Evolutionary conservation across 2,113 vertebrate species (phyloP), one percentile per base, ranked within the genome.

Genomic region (Coptodon rendalli): DNA sequence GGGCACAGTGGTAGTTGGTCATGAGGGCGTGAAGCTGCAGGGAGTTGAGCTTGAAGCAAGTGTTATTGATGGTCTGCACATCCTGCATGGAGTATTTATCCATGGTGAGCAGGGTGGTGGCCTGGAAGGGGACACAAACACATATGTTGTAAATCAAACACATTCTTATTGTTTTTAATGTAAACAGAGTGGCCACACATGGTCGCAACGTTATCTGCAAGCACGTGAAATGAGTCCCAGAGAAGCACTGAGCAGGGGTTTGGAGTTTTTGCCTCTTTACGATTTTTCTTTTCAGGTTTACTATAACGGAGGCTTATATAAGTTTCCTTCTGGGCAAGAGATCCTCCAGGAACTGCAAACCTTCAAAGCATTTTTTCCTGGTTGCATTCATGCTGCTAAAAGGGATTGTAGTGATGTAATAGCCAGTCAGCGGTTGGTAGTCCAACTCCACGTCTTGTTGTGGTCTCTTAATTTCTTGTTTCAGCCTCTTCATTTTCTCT

Each of bases 41-140:
- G 4, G 99, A 99, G 94, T 99, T 99, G 89, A 99, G 95, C 92
- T 99, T 99, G 93, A 99, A 99, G 96, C 99, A 99, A 88, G 99
- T 98, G 94, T 98, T 99, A 90, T 97, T 98, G 92, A 99, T 98
- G 91, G 96, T 97, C 89, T 98, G 97, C 81, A 98, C 97, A 71
- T 99, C 98, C 53, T 98, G 97, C 93, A 97, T 96, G 24, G 97
- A 97, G 12, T 99, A 99, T 80, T 99, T 99, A 84, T 99, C 98
- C 99, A 99, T 99, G 12, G 99, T 99, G 82, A 99, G 97, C 89
- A 99, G 92, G 4, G 99, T 99, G 50, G 98, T 99, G 80, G 99
- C 99, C 99, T 99, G 71, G n/a, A 89, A 54, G 38, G 43, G 43
- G 43, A 66, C 4, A 90, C 13, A 80, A 29, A 73, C 27, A 81